Evolutionary conservation across 2,113 vertebrate genomes (phyloP).

Genomic region (Sebastes fasciatus): DNA sequence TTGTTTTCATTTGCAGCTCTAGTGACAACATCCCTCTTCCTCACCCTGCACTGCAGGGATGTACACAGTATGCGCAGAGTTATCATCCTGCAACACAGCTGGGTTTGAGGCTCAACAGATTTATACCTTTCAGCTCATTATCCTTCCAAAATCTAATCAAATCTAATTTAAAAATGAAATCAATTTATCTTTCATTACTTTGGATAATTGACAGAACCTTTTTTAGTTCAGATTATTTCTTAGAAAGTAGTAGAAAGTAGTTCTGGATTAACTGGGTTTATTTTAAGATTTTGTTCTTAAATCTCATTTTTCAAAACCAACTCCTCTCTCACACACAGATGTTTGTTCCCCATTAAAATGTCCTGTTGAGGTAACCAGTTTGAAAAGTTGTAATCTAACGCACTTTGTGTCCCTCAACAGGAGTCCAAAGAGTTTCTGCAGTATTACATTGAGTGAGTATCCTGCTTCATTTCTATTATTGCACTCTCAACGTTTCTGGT

Average conservation of each 20-base stretch:
- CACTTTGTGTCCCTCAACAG: slow-evolving; percentile 55
- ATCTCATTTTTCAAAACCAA: neutral
- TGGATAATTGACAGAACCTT: too few relatives aligned
- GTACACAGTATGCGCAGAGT: too few relatives aligned
- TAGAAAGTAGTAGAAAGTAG: neutral
- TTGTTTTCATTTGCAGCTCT: too few relatives aligned
- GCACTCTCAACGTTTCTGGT: neutral
- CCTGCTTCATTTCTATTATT: neutral
- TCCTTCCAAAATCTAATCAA: too few relatives aligned
- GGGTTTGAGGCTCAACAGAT: too few relatives aligned
- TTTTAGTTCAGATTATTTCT: neutral
- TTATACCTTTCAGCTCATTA: too few relatives aligned
- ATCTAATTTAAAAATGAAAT: too few relatives aligned
- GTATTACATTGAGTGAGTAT: slow-evolving; percentile 82
- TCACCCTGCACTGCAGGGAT: too few relatives aligned
- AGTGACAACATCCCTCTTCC: too few relatives aligned
- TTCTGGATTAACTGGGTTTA: neutral
- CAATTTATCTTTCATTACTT: too few relatives aligned
- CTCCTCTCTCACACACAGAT: neutral
- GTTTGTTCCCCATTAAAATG: neutral
- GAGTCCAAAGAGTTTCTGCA: slow-evolving; percentile 82
- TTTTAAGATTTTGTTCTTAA: neutral
- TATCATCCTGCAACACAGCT: too few relatives aligned
- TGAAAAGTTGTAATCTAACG: neutral
- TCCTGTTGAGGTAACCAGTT: neutral